Conservation (phyloP, 2,888 invertebrate species). For the Sclerodermus sp. region DNA sequence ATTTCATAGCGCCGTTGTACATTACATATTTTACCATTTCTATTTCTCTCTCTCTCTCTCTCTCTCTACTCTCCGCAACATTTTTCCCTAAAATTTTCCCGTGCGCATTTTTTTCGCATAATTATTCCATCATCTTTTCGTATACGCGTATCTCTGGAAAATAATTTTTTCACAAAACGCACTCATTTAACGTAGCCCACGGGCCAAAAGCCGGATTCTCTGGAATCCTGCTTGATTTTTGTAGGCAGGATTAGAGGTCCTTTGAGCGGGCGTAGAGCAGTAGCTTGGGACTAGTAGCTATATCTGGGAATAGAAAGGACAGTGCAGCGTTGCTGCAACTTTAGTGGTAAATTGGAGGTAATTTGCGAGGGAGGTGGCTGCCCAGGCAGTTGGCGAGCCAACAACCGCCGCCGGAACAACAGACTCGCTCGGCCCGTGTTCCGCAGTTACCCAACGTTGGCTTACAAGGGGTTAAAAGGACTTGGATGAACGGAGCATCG, state of each 20-base stretch:
- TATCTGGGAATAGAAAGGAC: constrained; percentile 23
- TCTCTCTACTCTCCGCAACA: no score
- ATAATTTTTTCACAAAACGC: no score
- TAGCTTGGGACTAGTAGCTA: constrained; percentile 2
- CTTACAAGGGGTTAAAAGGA: constrained; percentile 31
- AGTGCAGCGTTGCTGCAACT: constrained; percentile 31
- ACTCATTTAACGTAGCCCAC: no score
- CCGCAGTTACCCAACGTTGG: constrained; percentile 30
- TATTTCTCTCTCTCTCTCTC: no score
- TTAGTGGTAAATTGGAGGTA: constrained; percentile 44
- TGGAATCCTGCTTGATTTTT: not conserved
- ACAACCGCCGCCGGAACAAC: constrained; percentile 38
- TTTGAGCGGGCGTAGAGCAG: not conserved
- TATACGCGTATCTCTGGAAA: no score
- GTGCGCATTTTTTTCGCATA: no score
- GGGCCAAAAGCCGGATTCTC: no score
- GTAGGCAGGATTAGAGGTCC: not conserved
- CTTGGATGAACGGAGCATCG: constrained; percentile 17
- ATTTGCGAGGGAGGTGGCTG: constrained; percentile 41
- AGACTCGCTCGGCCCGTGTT: constrained; percentile 30
- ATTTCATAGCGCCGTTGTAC: no score
- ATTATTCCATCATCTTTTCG: no score
- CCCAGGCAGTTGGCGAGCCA: constrained; percentile 38
- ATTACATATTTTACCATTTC: no score
- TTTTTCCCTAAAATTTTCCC: no score